A percentile compares a stretch with the other conserved stretches of the same genome.
phyloP scores from a whole-genome alignment of 1,140 invertebrate genomes.

The Nixonia krombeini region DNA sequence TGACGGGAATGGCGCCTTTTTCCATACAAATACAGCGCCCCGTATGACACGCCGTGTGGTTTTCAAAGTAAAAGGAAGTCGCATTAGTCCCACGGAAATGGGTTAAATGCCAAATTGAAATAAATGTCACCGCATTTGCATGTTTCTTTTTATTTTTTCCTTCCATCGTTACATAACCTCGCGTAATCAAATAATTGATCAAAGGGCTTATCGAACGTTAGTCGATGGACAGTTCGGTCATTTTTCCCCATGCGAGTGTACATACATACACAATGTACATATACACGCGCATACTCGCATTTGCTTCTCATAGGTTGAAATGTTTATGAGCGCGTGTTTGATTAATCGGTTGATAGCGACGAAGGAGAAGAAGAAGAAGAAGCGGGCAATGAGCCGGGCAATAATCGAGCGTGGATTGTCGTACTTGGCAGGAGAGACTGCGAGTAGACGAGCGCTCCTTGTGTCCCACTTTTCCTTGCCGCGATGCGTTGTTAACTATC shows the following conservation, averaged over 20 bases:
- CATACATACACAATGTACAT: too few relatives aligned
- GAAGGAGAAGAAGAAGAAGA: not conserved
- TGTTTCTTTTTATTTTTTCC: not conserved
- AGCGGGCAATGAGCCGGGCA: not conserved
- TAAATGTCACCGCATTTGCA: not conserved
- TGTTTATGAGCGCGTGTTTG: too few relatives aligned
- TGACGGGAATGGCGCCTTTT: not conserved
- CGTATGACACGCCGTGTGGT: not conserved
- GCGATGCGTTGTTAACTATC: constrained; percentile 2
- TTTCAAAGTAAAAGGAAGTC: not conserved
- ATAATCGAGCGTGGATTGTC: too few relatives aligned
- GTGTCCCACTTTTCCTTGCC: constrained; percentile 3
- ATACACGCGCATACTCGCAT: too few relatives aligned
- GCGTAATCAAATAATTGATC: too few relatives aligned
- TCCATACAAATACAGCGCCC: not conserved
- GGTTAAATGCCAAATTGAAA: not conserved
- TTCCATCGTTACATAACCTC: not conserved
- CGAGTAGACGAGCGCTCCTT: not conserved
- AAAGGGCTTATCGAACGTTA: too few relatives aligned
- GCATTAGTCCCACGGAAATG: not conserved
- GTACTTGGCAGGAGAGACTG: not conserved
- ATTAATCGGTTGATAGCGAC: constrained; percentile 1
- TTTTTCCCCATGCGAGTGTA: too few relatives aligned
- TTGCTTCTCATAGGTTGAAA: too few relatives aligned
- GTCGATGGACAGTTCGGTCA: too few relatives aligned